Base-by-base conservation (phyloP, 2,888 invertebrate species). In the Nasonia oneida region DNA sequence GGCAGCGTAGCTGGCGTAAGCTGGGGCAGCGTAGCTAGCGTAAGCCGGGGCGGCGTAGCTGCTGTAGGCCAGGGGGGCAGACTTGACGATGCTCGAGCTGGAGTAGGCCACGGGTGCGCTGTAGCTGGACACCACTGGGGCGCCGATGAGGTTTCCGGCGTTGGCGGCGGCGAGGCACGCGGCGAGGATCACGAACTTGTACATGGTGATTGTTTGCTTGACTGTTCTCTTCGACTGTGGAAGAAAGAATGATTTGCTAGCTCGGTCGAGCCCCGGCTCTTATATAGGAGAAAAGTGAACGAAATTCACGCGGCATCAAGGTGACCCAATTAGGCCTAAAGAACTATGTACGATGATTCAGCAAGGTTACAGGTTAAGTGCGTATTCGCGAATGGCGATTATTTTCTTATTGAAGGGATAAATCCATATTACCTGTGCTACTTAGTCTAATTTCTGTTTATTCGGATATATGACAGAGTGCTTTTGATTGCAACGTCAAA, bases 101-200 rank as follows among this genome's bases (percentile, higher is more conserved):
- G 67, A 67, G 74, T 74, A 39, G 23, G 57, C n/a, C n/a, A n/a
- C 57, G 6, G 57, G 57, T n/a, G 57, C 57, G 57, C 57, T n/a
- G 57, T 61, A 61, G 57, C 57, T 61, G 6, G 18, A 18, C 6
- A 61, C 57, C 1, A 61, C 6, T 8, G 57, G 8, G 6, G 57
- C n/a, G 0, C 57, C 47, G 64, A 3, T 4, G 70, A 37, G 3
- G 42, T 37, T 3, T 47, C 73, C 77, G 33, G 83, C 83, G 47
- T 57, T 50, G 78, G 83, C 83, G 57, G 39, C 71, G 61, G 78
- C 83, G 15, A 83, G 47, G 73, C 70, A 83, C n/a, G 77, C 83
- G 61, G 73, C 71, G 78, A 83, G 57, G 50, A 47, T 37, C 42
- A 82, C 47, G 82, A 74, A 73, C 78, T 83, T 83, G 71, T n/a